Evolutionary conservation across 2,888 invertebrate genomes (phyloP).

Genomic region (Eupithecia exiguata): DNA sequence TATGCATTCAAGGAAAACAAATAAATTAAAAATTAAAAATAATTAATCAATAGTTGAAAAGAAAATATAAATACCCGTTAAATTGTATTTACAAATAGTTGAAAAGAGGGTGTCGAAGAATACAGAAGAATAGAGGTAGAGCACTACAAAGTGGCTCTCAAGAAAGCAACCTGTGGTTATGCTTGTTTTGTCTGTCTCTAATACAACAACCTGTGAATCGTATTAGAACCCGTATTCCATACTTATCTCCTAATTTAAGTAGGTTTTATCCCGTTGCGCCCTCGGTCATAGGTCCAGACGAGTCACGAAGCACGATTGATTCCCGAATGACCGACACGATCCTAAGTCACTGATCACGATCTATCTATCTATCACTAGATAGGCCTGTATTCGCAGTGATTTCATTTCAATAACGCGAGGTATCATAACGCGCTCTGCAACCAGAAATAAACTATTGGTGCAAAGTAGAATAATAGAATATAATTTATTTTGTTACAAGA

Average conservation of each 20-base stretch:
- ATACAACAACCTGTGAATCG: not conserved
- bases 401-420: not conserved
- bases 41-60: too few species aligned
- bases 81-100: too few species aligned
- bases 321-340: constrained; percentile 53
- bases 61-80: too few species aligned
- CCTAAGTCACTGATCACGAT: constrained; percentile 57
- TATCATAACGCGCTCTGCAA: not conserved
- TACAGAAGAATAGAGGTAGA: too few species aligned
- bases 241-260: constrained; percentile 3
- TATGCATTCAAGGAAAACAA: too few species aligned
- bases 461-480: too few species aligned
- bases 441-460: too few species aligned
- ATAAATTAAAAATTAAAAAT: too few species aligned
- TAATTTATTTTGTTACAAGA: too few species aligned
- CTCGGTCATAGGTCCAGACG: constrained; percentile 56
- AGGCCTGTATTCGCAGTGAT: not conserved
- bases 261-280: constrained; percentile 19
- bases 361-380: not conserved
- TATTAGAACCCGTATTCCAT: constrained; percentile 4
- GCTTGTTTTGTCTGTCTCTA: not conserved
- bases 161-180: not conserved
- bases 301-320: constrained; percentile 62
- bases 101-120: too few species aligned
- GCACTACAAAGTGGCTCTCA: too few species aligned